Evolutionary conservation across 2,888 invertebrate genomes (phyloP), one percentile per base, ranked within the genome.

Genomic region (Melieria crassipennis): DNA sequence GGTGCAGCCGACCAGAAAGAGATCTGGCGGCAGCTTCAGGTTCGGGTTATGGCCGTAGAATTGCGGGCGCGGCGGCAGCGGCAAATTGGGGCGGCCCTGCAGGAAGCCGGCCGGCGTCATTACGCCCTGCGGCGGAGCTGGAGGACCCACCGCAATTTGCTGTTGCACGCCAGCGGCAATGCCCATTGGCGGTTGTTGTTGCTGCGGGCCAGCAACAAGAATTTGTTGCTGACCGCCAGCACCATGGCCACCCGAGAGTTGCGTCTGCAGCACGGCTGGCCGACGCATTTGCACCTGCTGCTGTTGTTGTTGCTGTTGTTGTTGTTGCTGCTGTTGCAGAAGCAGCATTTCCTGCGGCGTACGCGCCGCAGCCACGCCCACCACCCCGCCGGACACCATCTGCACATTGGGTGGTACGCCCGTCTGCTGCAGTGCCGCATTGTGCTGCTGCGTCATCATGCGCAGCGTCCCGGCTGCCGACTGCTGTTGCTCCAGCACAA

Each of bases 41-140:
- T 94, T 94, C 10, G 96, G 96, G 87, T 97, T 97, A 88, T 98
- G 97, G 0, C 97, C 96, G 86, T 94, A 96, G 87, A 95, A 96
- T 80, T 95, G 94, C 11, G 92, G 91, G 11, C 92, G 90, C 1
- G 91, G 91, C 7, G 86, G 85, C 77, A 87, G 85, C 30, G 89
- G 88, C 48, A 88, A 88, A 1, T 82, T 80, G 43, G 88, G 78
- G 67, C 80, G 88, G 3, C 79, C 75, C 62, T 82, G 84, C 84
- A 73, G 91, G 88, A 79, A 91, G 84, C 71, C 91, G 88, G 76
- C 88, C 73, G 75, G 77, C 70, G 79, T 75, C 48, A 84, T 79
- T n/a, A 73, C 70, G 6, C 75, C 81, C 82, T 83, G 47, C 6
- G 72, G 80, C 82, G 84, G 45, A 61, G 76, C 48, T 60, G 71